phyloP scores from a whole-genome alignment of 2,888 invertebrate genomes.

The Agrotis segetum region DNA sequence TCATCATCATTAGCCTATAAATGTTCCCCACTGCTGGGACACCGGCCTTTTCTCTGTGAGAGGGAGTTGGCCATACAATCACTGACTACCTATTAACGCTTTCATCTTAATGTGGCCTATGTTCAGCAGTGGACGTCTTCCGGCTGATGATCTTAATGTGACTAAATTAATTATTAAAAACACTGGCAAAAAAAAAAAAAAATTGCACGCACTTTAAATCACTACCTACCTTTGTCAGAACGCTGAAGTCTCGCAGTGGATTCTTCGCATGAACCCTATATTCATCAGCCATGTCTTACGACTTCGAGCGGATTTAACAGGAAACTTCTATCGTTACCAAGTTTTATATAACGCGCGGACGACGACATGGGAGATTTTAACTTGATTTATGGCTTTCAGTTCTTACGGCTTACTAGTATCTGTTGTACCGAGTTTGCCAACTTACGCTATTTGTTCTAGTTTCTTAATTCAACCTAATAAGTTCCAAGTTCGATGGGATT shows the following conservation, averaged over 20 bases:
- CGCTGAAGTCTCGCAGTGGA: constrained; percentile 7
- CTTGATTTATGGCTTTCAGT: constrained; percentile 76
- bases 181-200: not conserved
- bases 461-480: constrained; percentile 36
- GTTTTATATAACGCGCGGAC: constrained; percentile 80
- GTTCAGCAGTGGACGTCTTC: too few species aligned
- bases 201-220: not conserved
- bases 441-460: constrained; percentile 33
- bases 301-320: constrained; percentile 75
- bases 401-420: constrained; percentile 59
- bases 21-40: too few species aligned
- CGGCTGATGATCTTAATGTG: not conserved
- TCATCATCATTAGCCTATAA: too few species aligned
- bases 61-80: not conserved
- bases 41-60: too few species aligned
- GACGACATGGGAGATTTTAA: constrained; percentile 77
- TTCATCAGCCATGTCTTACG: constrained; percentile 73
- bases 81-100: not conserved
- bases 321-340: constrained; percentile 84
- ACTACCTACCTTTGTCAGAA: not conserved
- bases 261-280: constrained; percentile 63
- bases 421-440: constrained; percentile 31
- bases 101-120: not conserved
- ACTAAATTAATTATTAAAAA: not conserved
- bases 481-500: constrained; percentile 7